Evolutionary conservation across 2,797 vertebrate genomes (phyloP).

Genomic region (Crenuchus spilurus): DNA sequence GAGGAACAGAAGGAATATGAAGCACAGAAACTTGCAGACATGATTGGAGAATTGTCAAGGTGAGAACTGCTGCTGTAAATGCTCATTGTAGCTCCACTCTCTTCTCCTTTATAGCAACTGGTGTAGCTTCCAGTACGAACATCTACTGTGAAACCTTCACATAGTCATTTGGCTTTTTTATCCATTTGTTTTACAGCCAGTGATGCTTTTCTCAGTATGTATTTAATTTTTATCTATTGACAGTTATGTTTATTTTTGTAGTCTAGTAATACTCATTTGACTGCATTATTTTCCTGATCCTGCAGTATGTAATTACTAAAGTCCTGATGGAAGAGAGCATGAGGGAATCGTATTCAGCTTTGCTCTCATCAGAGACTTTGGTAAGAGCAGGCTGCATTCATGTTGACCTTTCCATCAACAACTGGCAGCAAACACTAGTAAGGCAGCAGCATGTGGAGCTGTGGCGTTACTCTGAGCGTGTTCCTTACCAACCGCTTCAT

Average conservation of each 20-base stretch:
- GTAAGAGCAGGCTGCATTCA: slow-evolving; percentile 49
- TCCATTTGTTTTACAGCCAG: neutral
- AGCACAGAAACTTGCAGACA: slow-evolving; percentile 94
- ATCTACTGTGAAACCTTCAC: neutral
- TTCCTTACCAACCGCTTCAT: slow-evolving; percentile 91
- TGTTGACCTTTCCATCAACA: slow-evolving; percentile 72
- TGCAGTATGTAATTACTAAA: no score
- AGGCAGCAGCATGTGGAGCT: slow-evolving; percentile 30
- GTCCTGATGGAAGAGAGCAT: no score
- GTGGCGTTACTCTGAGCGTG: slow-evolving; percentile 66
- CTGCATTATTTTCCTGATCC: no score
- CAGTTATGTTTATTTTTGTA: no score
- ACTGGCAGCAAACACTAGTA: slow-evolving; percentile 54
- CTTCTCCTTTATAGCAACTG: no score
- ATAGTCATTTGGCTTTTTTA: neutral
- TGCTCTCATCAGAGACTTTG: neutral
- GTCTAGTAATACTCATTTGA: no score
- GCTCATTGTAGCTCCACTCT: neutral
- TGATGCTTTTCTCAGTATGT: no score
- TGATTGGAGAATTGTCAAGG: slow-evolving; percentile 98
- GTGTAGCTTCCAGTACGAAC: no score
- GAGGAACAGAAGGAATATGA: slow-evolving; percentile 99
- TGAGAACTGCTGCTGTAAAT: slow-evolving; percentile 60
- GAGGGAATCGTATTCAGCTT: neutral
- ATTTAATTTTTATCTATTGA: no score